Base-by-base conservation (phyloP, 2,113 vertebrate genomes). In the Xiphophorus hellerii region DNA sequence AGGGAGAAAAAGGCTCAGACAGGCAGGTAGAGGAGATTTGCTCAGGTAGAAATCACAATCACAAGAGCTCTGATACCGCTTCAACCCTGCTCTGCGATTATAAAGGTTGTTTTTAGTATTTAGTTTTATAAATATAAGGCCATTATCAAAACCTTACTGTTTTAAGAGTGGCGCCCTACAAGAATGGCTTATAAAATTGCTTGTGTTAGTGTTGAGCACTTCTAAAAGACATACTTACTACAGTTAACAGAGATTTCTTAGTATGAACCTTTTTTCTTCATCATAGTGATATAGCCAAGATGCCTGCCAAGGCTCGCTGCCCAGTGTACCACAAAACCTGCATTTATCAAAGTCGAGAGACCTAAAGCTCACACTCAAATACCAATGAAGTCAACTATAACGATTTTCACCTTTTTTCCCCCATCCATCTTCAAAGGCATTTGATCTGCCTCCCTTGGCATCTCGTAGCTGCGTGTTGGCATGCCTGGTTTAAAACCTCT, bases 391-490 rank as follows among this genome's bases (percentile, higher is more conserved):
- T 78, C 81, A 85, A 89, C 81, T 74, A 37, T 83, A 90, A 92
- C 51, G 88, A 90, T 90, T 93, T 92, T 90, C 66, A 77, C 80
- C 74, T 76, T 70, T 83, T 83, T 84, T 78, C 2, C 25, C 25
- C 22, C 37, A 74, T 75, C 58, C 64, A 42, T 88, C 89, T 92
- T 93, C 90, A 92, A 92, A 93, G 88, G 90, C 63, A 89, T 93
- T 88, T 92, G 90, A 93, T 91, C 86, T 85, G 85, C 69, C 84
- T 91, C 91, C 89, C 84, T 86, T 84, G 86, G 85, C 81, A 89
- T 90, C 86, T 75, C 72, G 85, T 87, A 80, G 89, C 77, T 89
- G 77, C 82, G 71, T 90, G 81, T 88, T 91, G 88, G 89, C 90
- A 92, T 88, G 82, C 87, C 89, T 79, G 82, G 62, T 84, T 93